Evolutionary conservation across 2,888 invertebrate species (phyloP), one percentile per base, ranked within the genome.

Genomic region (Drosophila anomalata): DNA sequence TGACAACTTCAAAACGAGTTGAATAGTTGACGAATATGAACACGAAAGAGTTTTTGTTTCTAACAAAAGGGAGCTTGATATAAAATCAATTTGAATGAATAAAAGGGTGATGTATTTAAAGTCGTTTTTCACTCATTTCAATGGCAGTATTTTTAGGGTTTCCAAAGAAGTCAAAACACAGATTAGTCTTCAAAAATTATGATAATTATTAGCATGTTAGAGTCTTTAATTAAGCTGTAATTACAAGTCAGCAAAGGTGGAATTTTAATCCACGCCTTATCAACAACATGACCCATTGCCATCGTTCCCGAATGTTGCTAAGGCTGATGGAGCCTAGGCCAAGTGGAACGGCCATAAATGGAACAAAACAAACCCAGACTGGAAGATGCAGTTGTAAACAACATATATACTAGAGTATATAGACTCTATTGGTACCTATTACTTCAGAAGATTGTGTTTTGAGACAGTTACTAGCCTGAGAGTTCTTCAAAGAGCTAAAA

Each of bases 341-440:
- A 31, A 24, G 22, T 1, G 68, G 53, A 77, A 65, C 70, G 14
- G 3, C 1, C 41, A 67, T 31, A 70, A 68, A 29, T 62, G 85
- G 31, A 81, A 79, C 81, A 83, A 71, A 80, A 80, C 86, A 85
- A 77, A 70, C 48, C 48, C 17, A 31, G 14, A n/a, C 52, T 60
- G 57, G 2, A 36, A 2, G 36, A 36, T 36, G 36, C 36, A n/a
- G n/a, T 36, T 36, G 86, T 80, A 86, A 83, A 80, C 80, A 86
- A 75, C 71, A 55, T 8, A 39, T 6, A n/a, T 20, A 5, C 2
- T 6, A 36, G 36, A 36, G 7, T n/a, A 14, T 7, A 0, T 7
- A 36, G n/a, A n/a, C 36, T 14, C 0, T 14, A 2, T 7, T 36
- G 36, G 2, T 36, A 36, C 36, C 36, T n/a, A 7, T n/a, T 36